A percentile compares a stretch with the other conserved stretches of the same genome.
phyloP scores from a whole-genome alignment of 2,888 invertebrate species.

The Drosophila meridiana region DNA sequence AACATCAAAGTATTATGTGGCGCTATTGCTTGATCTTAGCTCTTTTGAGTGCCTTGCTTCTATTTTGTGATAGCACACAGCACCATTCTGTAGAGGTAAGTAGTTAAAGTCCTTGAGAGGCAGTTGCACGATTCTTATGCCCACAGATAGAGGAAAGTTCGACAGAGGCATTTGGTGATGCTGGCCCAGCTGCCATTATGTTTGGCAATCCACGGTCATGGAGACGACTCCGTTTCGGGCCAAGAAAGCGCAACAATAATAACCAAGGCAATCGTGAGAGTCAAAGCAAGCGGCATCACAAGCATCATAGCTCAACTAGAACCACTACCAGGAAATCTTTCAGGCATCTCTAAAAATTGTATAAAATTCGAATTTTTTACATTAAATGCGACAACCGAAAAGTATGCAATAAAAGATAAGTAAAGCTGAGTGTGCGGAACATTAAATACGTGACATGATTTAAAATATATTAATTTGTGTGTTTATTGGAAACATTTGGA shows the following conservation, averaged over 20 bases:
- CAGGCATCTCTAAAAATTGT: not conserved
- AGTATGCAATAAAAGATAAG: conserved; percentile 46
- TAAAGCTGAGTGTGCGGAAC: not conserved
- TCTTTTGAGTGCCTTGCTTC: not conserved
- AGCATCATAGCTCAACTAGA: not conserved
- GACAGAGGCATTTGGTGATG: not conserved
- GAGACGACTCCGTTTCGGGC: not conserved
- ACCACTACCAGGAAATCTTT: not conserved
- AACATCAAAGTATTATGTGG: conserved; percentile 25
- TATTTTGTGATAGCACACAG: not conserved
- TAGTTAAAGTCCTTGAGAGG: not conserved
- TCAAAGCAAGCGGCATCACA: not conserved
- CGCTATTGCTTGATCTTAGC: conserved; percentile 7
- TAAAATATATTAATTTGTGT: not conserved
- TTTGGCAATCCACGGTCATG: conserved; percentile 15
- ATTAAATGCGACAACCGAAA: conserved; percentile 32
- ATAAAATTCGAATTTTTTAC: not conserved
- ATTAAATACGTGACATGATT: not conserved
- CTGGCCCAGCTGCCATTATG: conserved; percentile 11
- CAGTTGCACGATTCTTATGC: not conserved
- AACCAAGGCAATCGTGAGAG: not conserved
- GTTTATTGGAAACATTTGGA: not conserved
- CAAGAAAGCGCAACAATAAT: not conserved
- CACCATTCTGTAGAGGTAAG: conserved; percentile 7
- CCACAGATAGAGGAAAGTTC: not conserved